Conservation (phyloP, 2,888 invertebrate species). For the Perithous albicinctus region DNA sequence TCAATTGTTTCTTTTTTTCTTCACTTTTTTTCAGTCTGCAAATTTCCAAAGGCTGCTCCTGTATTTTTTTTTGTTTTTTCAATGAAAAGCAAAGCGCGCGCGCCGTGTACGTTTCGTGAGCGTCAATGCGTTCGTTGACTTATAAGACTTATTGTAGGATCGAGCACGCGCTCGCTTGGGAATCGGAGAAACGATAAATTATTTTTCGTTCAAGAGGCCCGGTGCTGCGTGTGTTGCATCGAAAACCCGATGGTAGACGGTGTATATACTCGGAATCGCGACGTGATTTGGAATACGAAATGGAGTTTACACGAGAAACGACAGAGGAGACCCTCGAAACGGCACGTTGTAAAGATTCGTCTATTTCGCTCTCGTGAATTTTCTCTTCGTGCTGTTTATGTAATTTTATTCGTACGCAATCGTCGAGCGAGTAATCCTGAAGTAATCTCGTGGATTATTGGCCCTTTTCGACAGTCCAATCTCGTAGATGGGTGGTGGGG, state of each 20-base stretch:
- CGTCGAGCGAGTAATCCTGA: conserved; percentile 29
- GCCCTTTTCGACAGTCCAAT: not conserved
- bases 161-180: conserved; percentile 49
- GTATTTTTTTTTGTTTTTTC: conserved; percentile 1
- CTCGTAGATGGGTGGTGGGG: not conserved
- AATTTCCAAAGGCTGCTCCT: conserved; percentile 25
- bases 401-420: not conserved
- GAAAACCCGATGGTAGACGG: conserved; percentile 3
- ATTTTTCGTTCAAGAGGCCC: conserved; percentile 3
- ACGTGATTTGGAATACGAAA: conserved; percentile 60
- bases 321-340: conserved; percentile 5
- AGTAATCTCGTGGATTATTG: conserved; percentile 35
- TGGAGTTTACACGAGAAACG: conserved; percentile 39
- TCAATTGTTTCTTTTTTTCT: not conserved
- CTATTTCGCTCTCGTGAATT: not conserved
- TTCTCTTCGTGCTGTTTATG: not conserved
- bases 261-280: conserved; percentile 1
- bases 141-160: conserved; percentile 38
- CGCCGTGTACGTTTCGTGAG: conserved; percentile 54
- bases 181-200: conserved; percentile 53
- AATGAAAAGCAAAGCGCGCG: not conserved
- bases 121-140: conserved; percentile 63
- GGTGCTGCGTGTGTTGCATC: conserved; percentile 19
- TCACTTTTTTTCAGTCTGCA: conserved; percentile 9
- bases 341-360: not conserved